Evolutionary conservation across 2,113 vertebrate genomes (phyloP).

Genomic region (Daubentonia madagascariensis): DNA sequence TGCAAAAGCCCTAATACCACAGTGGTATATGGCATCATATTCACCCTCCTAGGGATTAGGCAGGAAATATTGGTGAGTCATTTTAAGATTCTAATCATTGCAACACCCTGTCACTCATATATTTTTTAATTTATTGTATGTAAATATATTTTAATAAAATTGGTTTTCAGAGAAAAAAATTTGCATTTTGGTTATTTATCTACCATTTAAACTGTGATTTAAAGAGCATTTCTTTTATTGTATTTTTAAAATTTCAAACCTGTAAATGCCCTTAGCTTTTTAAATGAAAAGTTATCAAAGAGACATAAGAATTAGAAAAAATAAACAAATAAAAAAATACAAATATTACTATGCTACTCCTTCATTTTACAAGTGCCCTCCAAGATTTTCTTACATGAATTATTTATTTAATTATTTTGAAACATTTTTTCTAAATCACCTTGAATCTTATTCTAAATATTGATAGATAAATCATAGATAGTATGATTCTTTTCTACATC

Average conservation of each 20-base stretch:
- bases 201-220: too few relatives aligned
- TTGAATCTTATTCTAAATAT: not conserved
- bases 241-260: too few relatives aligned
- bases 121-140: not conserved
- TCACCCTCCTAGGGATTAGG: not conserved
- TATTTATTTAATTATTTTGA: not conserved
- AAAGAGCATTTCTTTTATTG: too few relatives aligned
- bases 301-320: too few relatives aligned
- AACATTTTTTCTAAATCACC: not conserved
- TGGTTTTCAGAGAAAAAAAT: too few relatives aligned
- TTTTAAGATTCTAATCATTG: not conserved
- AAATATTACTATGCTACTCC: not conserved
- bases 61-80: not conserved
- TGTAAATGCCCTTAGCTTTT: too few relatives aligned
- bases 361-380: accelerated
- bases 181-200: too few relatives aligned
- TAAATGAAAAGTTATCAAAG: too few relatives aligned
- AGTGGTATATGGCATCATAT: not conserved
- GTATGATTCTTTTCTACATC: not conserved
- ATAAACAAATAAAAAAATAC: too few relatives aligned
- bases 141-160: too few relatives aligned
- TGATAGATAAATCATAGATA: not conserved
- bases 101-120: not conserved
- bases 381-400: not conserved
- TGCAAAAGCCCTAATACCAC: not conserved